A percentile compares a stretch with the other conserved stretches of the same genome.
Evolutionary conservation across 2,888 invertebrate genomes (phyloP).

Genomic region (Habrosyne pyritoides): DNA sequence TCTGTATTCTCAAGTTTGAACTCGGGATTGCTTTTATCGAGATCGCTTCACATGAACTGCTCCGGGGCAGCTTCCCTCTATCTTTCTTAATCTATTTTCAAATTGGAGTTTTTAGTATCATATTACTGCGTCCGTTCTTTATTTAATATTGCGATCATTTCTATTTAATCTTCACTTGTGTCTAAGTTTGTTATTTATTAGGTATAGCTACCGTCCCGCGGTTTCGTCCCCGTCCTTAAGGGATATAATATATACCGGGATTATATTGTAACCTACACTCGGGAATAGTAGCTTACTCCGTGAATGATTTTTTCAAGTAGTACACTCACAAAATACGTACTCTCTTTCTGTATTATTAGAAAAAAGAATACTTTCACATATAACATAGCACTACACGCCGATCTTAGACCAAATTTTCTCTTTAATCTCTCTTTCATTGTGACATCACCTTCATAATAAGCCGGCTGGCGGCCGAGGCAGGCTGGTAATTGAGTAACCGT

Average conservation of each 20-base stretch:
- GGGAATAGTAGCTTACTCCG: no score
- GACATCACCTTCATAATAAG: neutral
- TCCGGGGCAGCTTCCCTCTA: neutral
- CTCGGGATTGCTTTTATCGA: neutral
- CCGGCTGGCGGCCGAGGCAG: neutral
- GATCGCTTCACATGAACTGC: neutral
- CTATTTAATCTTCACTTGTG: neutral
- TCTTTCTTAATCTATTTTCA: neutral
- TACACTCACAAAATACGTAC: no score
- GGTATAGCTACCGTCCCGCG: no score
- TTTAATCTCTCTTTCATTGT: neutral
- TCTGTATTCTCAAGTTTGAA: neutral
- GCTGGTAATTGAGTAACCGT: neutral
- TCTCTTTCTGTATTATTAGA: no score
- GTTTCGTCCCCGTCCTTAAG: no score
- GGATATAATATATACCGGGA: no score
- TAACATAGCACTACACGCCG: neutral
- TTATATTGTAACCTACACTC: no score
- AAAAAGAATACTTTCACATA: no score
- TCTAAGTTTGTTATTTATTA: no score
- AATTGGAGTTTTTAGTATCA: neutral
- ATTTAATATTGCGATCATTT: neutral
- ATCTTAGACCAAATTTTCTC: neutral
- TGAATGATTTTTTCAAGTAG: no score
- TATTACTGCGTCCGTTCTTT: neutral